phyloP scores from a whole-genome alignment of 2,797 vertebrate genomes.

The Neosilurus hyrtlii region DNA sequence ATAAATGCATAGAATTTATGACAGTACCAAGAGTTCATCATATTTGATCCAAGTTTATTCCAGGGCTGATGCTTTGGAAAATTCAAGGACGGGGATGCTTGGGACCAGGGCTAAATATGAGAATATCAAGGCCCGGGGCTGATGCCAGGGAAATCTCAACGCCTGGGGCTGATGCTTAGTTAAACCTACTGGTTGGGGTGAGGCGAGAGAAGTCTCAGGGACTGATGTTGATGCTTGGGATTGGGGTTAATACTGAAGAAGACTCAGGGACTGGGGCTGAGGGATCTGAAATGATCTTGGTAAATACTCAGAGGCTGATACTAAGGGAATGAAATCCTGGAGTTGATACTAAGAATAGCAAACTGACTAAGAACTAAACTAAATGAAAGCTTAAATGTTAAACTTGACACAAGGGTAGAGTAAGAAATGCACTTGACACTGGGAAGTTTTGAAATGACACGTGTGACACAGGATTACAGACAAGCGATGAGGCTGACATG shows the following conservation, averaged over 20 bases:
- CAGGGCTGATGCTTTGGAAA: not conserved
- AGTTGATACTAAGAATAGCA: not conserved
- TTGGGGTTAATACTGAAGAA: not conserved
- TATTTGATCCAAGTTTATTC: not conserved
- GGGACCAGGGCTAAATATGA: not conserved
- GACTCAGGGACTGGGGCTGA: not conserved
- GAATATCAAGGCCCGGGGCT: not conserved
- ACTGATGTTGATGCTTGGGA: not conserved
- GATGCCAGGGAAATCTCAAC: not conserved
- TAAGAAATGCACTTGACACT: not conserved
- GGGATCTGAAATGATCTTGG: too few species aligned
- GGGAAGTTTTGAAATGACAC: not conserved
- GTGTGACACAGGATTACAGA: not conserved
- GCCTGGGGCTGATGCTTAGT: too few species aligned
- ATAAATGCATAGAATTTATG: not conserved
- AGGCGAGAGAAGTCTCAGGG: not conserved
- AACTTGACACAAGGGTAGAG: not conserved
- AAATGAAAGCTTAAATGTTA: not conserved
- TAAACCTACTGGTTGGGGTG: too few species aligned
- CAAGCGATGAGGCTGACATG: not conserved
- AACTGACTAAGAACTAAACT: too few species aligned
- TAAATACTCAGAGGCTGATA: not conserved
- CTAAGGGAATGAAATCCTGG: not conserved
- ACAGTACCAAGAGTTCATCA: not conserved
- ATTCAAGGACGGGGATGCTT: too few species aligned